Evolutionary conservation across 2,888 invertebrate genomes (phyloP), one percentile per base, ranked within the genome.

Genomic region (Xestoiulus laeticollis): DNA sequence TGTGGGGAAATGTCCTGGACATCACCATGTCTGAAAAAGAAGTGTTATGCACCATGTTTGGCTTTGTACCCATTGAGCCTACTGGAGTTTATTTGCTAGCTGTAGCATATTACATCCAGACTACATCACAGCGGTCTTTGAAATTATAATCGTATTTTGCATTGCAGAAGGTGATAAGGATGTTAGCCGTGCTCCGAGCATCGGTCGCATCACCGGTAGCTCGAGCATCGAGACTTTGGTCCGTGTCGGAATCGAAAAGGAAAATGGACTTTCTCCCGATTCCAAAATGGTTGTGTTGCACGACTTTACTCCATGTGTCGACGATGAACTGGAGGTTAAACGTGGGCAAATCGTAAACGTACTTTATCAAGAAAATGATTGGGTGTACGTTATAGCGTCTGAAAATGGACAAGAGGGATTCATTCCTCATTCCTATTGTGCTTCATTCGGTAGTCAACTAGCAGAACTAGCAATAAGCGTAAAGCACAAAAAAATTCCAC

Each of bases 221-320:
- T 97, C 97, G 59, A 97, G 97, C 91, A 97, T 98, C 89, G 97
- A 97, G 92, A 97, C 97, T 0, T 93, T 97, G 48, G 96, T 97
- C 1, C 93, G 96, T 90, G 96, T 97, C 38, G 98, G 98, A 22
- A 96, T 98, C 89, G 97, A 97, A 91, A 98, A 98, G 91, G 97
- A 97, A 92, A 96, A 97, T 92, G 97, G 97, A 86, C 93, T 97
- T 10, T 96, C 97, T 89, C 97, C 97, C 0, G 97, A 97, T 91
- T 97, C 97, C 86, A 97, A 97, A 93, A 97, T 98, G 97, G 96
- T 98, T 89, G 97, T 98, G 59, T 93, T 98, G 14, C 97, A 98
- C 92, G 98, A 98, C 92, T 98, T 98, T 92, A 96, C 96, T 19
- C 98, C 98, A 0, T 98, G 98, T 91, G 98, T 98, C 0, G 97